phyloP scores from a whole-genome alignment of 2,888 invertebrate species.

The Dastarcus helophoroides region DNA sequence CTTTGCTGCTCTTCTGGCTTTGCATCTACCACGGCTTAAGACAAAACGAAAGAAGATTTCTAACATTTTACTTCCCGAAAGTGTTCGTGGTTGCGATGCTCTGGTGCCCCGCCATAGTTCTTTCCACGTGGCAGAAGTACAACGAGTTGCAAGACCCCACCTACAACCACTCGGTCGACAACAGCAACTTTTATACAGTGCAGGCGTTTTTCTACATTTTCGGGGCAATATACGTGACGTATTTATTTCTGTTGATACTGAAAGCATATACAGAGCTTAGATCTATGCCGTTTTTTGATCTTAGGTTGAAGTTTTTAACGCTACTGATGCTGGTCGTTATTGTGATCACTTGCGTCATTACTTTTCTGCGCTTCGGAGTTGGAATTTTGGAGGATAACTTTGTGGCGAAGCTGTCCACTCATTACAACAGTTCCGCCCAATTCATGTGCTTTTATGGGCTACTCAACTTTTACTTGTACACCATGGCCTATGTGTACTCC shows the following conservation, averaged over 20 bases:
- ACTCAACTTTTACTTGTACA: constrained; percentile 86
- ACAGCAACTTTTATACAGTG: constrained; percentile 72
- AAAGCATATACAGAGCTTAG: constrained; percentile 89
- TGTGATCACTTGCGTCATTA: constrained; percentile 61
- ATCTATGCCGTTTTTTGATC: constrained; percentile 95
- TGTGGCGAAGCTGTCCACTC: constrained; percentile 75
- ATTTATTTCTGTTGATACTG: constrained; percentile 70
- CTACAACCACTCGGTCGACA: constrained; percentile 79
- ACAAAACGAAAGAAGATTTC: constrained; percentile 79
- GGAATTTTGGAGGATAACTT: constrained; percentile 89
- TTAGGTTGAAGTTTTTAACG: constrained; percentile 83
- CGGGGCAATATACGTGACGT: constrained; percentile 73
- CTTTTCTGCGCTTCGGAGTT: constrained; percentile 74
- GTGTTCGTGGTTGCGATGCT: constrained; percentile 72
- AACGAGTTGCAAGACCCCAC: constrained; percentile 85
- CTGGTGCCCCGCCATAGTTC: constrained; percentile 75
- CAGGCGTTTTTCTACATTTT: constrained; percentile 85
- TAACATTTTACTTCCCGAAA: constrained; percentile 87
- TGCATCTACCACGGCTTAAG: constrained; percentile 91
- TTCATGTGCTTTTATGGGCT: constrained; percentile 93
- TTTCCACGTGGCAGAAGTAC: constrained; percentile 84
- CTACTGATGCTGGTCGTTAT: constrained; percentile 73
- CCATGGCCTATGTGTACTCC: constrained; percentile 90
- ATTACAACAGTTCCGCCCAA: constrained; percentile 84
- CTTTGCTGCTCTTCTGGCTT: constrained; percentile 86